Evolutionary conservation across 1,140 invertebrate genomes (phyloP), one percentile per base, ranked within the genome.

Genomic region (Fopius arisanus): DNA sequence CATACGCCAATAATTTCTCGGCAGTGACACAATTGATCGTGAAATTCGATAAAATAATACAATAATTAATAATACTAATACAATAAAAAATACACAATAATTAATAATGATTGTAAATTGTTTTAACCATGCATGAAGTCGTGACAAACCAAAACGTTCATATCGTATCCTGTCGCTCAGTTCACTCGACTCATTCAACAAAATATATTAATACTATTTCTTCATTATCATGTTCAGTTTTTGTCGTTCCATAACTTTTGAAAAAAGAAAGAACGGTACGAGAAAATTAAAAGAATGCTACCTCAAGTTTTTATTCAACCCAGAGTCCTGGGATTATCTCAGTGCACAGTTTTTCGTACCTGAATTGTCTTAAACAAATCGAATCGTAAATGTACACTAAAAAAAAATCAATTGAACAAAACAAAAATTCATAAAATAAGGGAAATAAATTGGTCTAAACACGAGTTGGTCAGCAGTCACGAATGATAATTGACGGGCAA

Each of bases 131-230:
- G 84, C 82, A 83, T 74, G 79, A 81, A 83, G 72, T 80, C 82
- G 79, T 14, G 10, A 65, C 62, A 65, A 65, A 65, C 54, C 54
- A 59, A 59, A 59, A 59, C 19, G 7, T 59, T 73, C 73, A 77
- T 76, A 54, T 74, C 75, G 66, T 71, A 75, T 74, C 69, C 31
- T 41, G 33, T 33, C 51, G 66, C 43, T 23, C 54, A 67, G 76
- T 59, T 75, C 59, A 78, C 72, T 72, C 81, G 79, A 82, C 78
- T 78, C 82, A 82, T 86, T 80, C 81, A 86, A 86, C 85, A 86
- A 86, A 85, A 85, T 86, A 86, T 84, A 84, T 86, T 86, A 86
- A 85, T 86, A 86, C 82, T 85, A 84, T 86, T 80, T 69, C 67
- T 68, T 75, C 68, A 69, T n/a, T n/a, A n/a, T 74, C 23, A 69